Base-by-base conservation (phyloP, 2,888 invertebrate species). In the Meteorus colon region DNA sequence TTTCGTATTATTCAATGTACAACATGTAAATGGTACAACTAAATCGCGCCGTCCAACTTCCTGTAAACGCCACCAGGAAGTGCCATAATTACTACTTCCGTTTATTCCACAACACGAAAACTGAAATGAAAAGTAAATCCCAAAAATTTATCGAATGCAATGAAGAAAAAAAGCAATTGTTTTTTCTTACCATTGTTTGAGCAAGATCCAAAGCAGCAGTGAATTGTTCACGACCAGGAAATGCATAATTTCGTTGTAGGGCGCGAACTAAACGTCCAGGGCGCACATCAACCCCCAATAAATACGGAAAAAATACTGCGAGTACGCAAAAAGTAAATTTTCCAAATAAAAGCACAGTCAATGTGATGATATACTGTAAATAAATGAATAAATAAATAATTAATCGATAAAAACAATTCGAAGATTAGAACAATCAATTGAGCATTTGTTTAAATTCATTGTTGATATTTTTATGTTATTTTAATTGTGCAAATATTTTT, bases 31-130 rank as follows among this genome's bases (percentile, higher is more conserved):
- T 55, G 95, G 95, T 29, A 94, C 94, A 0, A 93, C 91, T 89
- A 94, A 90, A 72, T 94, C 93, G 76, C 93, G 92, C 79, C 94
- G 94, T 0, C 95, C 95, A 60, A 94, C 92, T 79, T 94, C 92
- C 84, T 95, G 93, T 68, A 96, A 90, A 79, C 95, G 93, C 96
- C 96, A 96, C 85, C 94, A 90, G 0, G 96, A 95, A 81, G 94
- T 94, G 84, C 95, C 95, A 89, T 95, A 96, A 91, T 96, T 96
- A 77, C 93, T 92, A 8, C 95, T 94, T 82, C 94, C 94, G 67
- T 93, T 92, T 88, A 96, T 94, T 34, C 96, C 96, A 87, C 96
- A 96, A 85, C 96, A 96, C 75, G 93, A 92, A 86, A 96, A 93
- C 95, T 95, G 88, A 34, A 91, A 89, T 78, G 80, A 78, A 77